phyloP scores from a whole-genome alignment of 2,113 vertebrate species.

The Toxotes chatareus region DNA sequence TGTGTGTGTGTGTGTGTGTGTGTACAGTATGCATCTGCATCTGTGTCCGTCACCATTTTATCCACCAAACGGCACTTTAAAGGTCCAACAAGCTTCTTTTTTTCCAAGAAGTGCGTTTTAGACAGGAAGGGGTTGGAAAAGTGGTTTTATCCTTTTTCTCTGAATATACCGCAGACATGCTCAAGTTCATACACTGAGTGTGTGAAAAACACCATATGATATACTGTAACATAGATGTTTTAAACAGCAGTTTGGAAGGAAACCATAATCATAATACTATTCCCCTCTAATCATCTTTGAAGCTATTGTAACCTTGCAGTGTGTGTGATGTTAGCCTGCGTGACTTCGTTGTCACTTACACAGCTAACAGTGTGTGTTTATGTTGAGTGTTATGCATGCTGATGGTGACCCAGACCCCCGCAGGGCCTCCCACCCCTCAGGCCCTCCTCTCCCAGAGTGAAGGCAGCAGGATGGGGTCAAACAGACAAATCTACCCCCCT shows the following conservation, averaged over 20 bases:
- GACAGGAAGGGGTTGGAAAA: neutral
- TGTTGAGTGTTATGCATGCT: slow-evolving; percentile 77
- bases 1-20: neutral
- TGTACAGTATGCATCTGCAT: neutral
- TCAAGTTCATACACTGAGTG: neutral
- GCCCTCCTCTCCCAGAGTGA: slow-evolving; percentile 60
- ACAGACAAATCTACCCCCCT: slow-evolving; percentile 68
- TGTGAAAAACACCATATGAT: neutral
- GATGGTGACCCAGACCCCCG: slow-evolving; percentile 76
- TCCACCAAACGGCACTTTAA: slow-evolving; percentile 1
- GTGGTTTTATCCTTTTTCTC: neutral
- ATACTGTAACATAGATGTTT: neutral
- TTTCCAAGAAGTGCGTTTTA: slow-evolving; percentile 11
- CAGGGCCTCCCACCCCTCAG: slow-evolving; percentile 55
- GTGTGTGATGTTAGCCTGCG: slow-evolving; percentile 16
- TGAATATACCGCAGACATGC: neutral
- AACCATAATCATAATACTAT: neutral
- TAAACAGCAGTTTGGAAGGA: neutral
- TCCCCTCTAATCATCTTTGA: neutral
- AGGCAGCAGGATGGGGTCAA: slow-evolving; percentile 75
- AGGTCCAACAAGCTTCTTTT: neutral
- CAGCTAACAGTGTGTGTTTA: slow-evolving; percentile 62
- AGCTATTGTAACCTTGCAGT: neutral
- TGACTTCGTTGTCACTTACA: slow-evolving; percentile 43
- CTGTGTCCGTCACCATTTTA: neutral